These are phyloP conservation scores for Aleadryas rufinucha DNA, from an alignment of 2,113 vertebrate genomes.

Conservation along the genomic window DNA sequence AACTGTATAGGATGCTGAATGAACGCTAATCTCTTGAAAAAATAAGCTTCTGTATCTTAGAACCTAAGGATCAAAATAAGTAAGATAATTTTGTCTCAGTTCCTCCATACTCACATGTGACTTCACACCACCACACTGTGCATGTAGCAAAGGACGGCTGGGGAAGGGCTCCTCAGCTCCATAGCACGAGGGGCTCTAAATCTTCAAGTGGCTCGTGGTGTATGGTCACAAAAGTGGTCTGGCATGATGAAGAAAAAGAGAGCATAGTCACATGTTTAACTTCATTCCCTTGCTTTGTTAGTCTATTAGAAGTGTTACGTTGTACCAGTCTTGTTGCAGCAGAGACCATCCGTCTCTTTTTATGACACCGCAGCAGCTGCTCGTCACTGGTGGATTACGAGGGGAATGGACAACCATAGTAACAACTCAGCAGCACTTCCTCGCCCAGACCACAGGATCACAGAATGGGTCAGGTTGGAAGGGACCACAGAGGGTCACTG, in stretches of 20 bases:
- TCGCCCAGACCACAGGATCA: accelerated
- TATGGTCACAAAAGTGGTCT: accelerated
- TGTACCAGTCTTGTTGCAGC: neutral
- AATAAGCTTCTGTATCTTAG: neutral
- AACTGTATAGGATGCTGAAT: too few species aligned
- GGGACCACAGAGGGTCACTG: accelerated
- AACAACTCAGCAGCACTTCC: neutral
- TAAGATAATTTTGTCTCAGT: neutral
- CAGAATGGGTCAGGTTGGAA: neutral
- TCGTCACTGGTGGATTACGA: accelerated
- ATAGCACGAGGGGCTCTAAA: too few species aligned
- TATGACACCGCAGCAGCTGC: neutral
- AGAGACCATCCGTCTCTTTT: accelerated
- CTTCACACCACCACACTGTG: accelerated
- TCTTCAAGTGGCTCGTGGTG: accelerated
- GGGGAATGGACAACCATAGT: accelerated
- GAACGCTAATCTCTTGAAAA: neutral
- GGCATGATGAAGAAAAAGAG: neutral
- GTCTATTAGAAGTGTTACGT: accelerated
- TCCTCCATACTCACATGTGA: accelerated
- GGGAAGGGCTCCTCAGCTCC: neutral
- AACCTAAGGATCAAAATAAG: neutral
- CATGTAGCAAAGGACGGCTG: accelerated
- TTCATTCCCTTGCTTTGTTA: neutral
- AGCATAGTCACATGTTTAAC: accelerated